phyloP scores from a whole-genome alignment of 2,888 invertebrate species.

The Belgica antarctica region DNA sequence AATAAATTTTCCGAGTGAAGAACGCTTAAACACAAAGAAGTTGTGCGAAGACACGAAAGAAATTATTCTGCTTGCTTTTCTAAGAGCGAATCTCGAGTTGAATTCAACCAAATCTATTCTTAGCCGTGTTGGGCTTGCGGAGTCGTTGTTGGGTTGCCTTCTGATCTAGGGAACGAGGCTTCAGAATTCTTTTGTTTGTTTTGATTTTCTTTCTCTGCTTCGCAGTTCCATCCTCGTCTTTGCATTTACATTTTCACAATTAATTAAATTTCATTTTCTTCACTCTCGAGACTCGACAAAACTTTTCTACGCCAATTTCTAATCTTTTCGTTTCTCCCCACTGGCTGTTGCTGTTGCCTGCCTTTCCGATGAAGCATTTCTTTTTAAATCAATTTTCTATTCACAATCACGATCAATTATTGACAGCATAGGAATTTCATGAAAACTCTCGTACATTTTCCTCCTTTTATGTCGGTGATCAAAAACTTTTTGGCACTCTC shows the following conservation, averaged over 20 bases:
- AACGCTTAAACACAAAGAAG: not conserved
- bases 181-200: slow-evolving; percentile 23
- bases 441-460: slow-evolving; percentile 1
- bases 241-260: slow-evolving; percentile 17
- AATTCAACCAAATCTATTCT: slow-evolving; percentile 16
- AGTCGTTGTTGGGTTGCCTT: slow-evolving; percentile 20
- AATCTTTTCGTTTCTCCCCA: not conserved
- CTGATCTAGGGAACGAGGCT: slow-evolving; percentile 24
- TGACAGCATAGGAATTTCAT: not conserved
- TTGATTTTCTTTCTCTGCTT: slow-evolving; percentile 3
- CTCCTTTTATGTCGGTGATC: not conserved
- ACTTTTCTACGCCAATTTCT: too few relatives aligned
- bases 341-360: not conserved
- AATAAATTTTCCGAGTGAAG: not conserved
- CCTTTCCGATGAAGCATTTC: too few relatives aligned
- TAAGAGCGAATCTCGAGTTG: not conserved
- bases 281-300: too few relatives aligned
- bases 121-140: not conserved
- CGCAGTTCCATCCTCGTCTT: not conserved
- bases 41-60: slow-evolving; percentile 13
- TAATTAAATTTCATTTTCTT: too few relatives aligned
- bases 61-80: too few relatives aligned
- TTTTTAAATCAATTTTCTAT: not conserved
- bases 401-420: not conserved
- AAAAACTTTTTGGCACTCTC: not conserved